Conservation (phyloP, 2,113 vertebrate genomes). For the Pelodiscus sinensis region DNA sequence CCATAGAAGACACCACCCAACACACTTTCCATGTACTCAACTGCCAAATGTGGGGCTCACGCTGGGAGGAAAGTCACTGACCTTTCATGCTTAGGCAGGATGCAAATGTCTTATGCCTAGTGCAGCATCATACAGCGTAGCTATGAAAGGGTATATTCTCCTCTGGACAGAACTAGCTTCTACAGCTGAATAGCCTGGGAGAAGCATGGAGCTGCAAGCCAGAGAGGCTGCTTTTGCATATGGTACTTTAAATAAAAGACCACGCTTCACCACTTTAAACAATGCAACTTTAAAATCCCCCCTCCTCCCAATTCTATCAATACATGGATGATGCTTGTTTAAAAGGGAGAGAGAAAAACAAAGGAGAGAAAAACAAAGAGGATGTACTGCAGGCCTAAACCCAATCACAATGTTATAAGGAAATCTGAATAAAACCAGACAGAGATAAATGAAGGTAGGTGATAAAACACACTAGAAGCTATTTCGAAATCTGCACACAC, state of each 20-base stretch:
- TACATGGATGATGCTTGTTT: neutral
- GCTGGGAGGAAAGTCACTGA: neutral
- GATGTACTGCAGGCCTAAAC: slow-evolving; percentile 17
- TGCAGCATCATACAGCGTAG: neutral
- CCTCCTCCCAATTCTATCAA: neutral
- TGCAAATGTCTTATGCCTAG: neutral
- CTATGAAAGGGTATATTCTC: neutral
- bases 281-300: neutral
- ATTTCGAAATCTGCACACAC: slow-evolving; percentile 18
- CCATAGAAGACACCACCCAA: neutral
- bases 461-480: slow-evolving; percentile 25
- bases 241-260: neutral
- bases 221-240: neutral
- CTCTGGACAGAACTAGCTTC: neutral
- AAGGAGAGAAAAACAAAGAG: slow-evolving; percentile 16
- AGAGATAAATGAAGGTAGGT: slow-evolving; percentile 30
- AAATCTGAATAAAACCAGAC: slow-evolving; percentile 57
- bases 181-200: neutral
- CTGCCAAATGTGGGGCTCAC: neutral
- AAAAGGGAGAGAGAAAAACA: neutral
- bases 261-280: neutral
- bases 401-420: neutral
- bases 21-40: neutral
- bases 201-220: neutral
- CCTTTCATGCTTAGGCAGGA: neutral